These are phyloP conservation scores for Scolanthus callimorphus DNA, from an alignment of 92 coral and sea anemone species.

Conservation along the genomic window DNA sequence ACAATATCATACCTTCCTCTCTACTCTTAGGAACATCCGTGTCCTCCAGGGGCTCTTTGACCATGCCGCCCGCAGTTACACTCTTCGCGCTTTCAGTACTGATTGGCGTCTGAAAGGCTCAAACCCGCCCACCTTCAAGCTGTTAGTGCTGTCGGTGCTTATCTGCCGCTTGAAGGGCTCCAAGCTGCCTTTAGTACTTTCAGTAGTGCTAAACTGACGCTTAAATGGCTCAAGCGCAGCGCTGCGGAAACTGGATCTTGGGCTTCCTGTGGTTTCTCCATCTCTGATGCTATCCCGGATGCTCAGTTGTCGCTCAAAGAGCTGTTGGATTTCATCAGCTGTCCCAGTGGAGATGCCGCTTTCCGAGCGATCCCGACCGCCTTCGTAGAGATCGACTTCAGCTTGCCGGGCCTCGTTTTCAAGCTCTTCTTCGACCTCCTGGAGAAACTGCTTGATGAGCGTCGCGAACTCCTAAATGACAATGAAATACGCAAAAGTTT, in stretches of 20 bases:
- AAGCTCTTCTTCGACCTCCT: constrained; percentile 43
- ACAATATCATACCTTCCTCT: constrained; percentile 20
- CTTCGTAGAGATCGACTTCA: constrained; percentile 7
- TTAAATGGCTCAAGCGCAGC: constrained; percentile 26
- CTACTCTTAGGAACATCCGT: constrained; percentile 12
- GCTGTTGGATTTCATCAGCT: constrained; percentile 25
- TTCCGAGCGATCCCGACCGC: constrained; percentile 10
- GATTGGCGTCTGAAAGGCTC: too few species aligned
- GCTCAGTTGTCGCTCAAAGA: constrained; percentile 24
- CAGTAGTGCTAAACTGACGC: constrained; percentile 13
- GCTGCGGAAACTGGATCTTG: constrained; percentile 12
- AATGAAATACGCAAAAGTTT: too few species aligned
- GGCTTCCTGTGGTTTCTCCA: neutral
- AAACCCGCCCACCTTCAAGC: too few species aligned
- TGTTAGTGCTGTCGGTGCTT: too few species aligned
- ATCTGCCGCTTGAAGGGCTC: too few species aligned
- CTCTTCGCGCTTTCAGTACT: too few species aligned
- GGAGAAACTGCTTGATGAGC: constrained; percentile 39
- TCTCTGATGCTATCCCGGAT: neutral
- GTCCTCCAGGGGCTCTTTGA: constrained; percentile 21
- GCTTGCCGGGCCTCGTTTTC: constrained; percentile 36
- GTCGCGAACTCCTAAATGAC: constrained; percentile 62
- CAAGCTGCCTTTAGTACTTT: neutral
- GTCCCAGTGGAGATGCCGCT: constrained; percentile 25
- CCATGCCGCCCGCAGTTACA: neutral